A percentile compares a stretch with the other conserved stretches of the same genome.
phyloP scores from a whole-genome alignment of 2,888 invertebrate species.

The Perizoma flavofasciatum region DNA sequence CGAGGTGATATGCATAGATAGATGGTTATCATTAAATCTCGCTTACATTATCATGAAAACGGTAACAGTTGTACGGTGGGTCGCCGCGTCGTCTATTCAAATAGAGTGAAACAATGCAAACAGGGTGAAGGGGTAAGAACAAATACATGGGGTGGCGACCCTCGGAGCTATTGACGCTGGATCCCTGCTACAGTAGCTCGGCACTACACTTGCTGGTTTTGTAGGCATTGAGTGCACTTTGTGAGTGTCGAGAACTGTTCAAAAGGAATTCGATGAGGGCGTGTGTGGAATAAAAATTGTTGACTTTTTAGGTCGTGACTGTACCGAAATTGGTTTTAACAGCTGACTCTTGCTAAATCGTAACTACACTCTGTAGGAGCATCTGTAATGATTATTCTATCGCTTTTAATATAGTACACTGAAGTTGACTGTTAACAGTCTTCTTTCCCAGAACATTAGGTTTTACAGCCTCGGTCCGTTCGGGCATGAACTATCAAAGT shows the following conservation, averaged over 20 bases:
- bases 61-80: constrained; percentile 75
- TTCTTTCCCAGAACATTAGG: constrained; percentile 29
- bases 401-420: not conserved
- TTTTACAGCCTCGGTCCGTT: constrained; percentile 31
- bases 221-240: constrained; percentile 63
- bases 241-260: constrained; percentile 50
- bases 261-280: constrained; percentile 39
- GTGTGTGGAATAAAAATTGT: constrained; percentile 27
- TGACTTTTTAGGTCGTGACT: constrained; percentile 25
- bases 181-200: constrained; percentile 63
- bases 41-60: constrained; percentile 73
- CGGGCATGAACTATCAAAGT: constrained; percentile 35
- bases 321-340: constrained; percentile 14
- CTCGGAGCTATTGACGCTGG: constrained; percentile 61
- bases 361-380: not conserved
- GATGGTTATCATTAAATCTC: constrained; percentile 68
- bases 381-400: not conserved
- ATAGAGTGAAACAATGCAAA: constrained; percentile 78
- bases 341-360: constrained; percentile 4
- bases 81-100: constrained; percentile 66
- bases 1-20: constrained; percentile 48
- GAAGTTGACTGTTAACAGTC: constrained; percentile 21
- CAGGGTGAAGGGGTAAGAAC: constrained; percentile 70
- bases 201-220: constrained; percentile 57
- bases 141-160: constrained; percentile 70